Conservation (phyloP, 2,113 vertebrate species). For the Hippocampus mohnikei region DNA sequence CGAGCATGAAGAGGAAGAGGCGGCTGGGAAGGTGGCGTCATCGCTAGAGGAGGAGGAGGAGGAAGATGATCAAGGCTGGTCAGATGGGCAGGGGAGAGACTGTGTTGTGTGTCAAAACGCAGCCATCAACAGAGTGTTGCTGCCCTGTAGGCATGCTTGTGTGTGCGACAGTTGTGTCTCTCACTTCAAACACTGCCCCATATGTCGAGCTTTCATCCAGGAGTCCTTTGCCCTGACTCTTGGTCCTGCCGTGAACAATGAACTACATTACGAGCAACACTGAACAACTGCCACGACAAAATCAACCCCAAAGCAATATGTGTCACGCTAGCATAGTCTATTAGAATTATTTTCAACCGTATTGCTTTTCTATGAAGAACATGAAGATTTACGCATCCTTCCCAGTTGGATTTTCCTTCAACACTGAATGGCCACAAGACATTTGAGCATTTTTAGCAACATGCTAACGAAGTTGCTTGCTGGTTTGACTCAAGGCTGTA, state of each 20-base stretch:
- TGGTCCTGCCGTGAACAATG: background rate
- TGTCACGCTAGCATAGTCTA: background rate
- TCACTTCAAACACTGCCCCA: constrained; percentile 89
- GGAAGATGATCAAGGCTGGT: constrained; percentile 61
- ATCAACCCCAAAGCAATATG: background rate
- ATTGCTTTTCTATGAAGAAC: background rate
- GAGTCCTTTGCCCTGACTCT: constrained; percentile 82
- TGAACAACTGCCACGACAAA: background rate
- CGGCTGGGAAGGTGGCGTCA: constrained; percentile 30
- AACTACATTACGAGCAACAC: background rate
- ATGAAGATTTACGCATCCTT: background rate
- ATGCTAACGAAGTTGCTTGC: background rate
- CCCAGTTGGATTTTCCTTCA: background rate
- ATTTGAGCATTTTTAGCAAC: background rate
- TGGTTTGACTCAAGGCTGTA: background rate
- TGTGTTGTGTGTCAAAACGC: constrained; percentile 94
- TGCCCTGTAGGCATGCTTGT: constrained; percentile 92
- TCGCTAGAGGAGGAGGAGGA: constrained; percentile 39
- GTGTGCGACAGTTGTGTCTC: constrained; percentile 82
- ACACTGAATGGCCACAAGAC: background rate
- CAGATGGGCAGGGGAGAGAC: constrained; percentile 75
- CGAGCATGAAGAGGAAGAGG: background rate
- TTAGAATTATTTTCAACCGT: background rate
- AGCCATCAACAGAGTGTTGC: constrained; percentile 84
- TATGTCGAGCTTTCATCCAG: constrained; percentile 86